A percentile compares a stretch with the other conserved stretches of the same genome.
These are phyloP conservation scores for Lates calcarifer DNA, from an alignment of 2,113 vertebrate species.

Conservation along the genomic window DNA sequence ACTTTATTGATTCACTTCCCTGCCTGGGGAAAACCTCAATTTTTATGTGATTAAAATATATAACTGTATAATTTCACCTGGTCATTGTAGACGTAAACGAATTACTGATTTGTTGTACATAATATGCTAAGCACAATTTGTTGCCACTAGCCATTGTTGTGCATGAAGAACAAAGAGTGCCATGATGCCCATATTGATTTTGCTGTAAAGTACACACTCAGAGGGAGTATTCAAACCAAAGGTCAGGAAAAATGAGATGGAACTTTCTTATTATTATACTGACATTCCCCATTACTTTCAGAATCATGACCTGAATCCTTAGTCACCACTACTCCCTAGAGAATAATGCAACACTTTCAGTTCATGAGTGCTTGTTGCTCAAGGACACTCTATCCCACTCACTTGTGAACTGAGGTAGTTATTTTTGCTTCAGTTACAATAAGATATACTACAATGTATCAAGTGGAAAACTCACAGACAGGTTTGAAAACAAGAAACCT, in stretches of 20 bases:
- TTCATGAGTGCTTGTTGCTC: slow-evolving; percentile 33
- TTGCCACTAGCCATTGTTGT: slow-evolving; percentile 55
- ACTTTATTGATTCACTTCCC: slow-evolving; percentile 55
- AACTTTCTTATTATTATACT: slow-evolving; percentile 67
- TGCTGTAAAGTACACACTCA: slow-evolving; percentile 63
- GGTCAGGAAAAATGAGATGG: slow-evolving; percentile 73
- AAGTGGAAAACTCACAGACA: slow-evolving; percentile 18
- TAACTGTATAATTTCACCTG: slow-evolving; percentile 37
- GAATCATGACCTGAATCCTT: slow-evolving; percentile 46
- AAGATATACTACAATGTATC: neutral
- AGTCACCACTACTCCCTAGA: slow-evolving; percentile 11
- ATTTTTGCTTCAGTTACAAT: slow-evolving; percentile 5
- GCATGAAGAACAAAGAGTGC: slow-evolving; percentile 43
- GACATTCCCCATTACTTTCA: slow-evolving; percentile 59
- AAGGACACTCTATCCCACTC: slow-evolving; percentile 39
- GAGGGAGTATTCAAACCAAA: slow-evolving; percentile 73
- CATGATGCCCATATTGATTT: slow-evolving; percentile 74
- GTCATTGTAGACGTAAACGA: slow-evolving; percentile 37
- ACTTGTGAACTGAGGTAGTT: slow-evolving; percentile 21
- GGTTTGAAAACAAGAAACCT: neutral
- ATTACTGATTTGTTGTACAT: slow-evolving; percentile 26
- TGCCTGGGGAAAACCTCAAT: slow-evolving; percentile 32
- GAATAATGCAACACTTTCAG: slow-evolving; percentile 37
- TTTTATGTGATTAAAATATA: slow-evolving; percentile 47
- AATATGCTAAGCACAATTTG: slow-evolving; percentile 38